Conservation (phyloP, 2,888 invertebrate genomes). For the Lasiommata megera region DNA sequence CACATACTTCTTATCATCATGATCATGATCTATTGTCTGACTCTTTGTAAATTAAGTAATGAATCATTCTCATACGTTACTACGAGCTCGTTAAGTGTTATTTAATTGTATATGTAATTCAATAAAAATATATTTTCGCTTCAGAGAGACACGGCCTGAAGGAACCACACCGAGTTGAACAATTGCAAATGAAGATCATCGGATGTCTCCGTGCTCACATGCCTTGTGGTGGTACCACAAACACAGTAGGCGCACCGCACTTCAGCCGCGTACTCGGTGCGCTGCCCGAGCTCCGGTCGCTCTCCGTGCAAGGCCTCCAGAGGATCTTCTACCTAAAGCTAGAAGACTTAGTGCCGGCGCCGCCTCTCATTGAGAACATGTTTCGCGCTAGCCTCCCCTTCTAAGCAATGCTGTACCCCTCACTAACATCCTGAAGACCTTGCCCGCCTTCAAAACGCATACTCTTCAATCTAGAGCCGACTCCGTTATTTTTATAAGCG, state of each 20-base stretch:
- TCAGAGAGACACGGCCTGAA: conserved; percentile 90
- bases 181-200: conserved; percentile 97
- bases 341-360: conserved; percentile 95
- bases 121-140: neutral
- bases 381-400: conserved; percentile 97
- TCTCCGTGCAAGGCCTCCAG: conserved; percentile 96
- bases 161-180: conserved; percentile 95
- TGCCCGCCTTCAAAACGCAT: conserved; percentile 68
- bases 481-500: conserved; percentile 77
- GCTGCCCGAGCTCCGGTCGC: conserved; percentile 94
- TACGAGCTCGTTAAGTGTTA: too few relatives aligned
- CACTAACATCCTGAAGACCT: conserved; percentile 57
- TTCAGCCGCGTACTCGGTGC: conserved; percentile 96
- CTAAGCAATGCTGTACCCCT: conserved; percentile 68
- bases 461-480: conserved; percentile 68
- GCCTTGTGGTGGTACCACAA: conserved; percentile 93
- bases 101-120: neutral
- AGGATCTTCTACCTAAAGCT: conserved; percentile 96
- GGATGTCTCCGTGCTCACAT: conserved; percentile 97
- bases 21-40: too few relatives aligned
- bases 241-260: conserved; percentile 94
- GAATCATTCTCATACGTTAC: too few relatives aligned
- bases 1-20: too few relatives aligned
- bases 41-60: too few relatives aligned
- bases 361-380: conserved; percentile 96